These are phyloP conservation scores for Gephyroberyx darwinii DNA, from an alignment of 2,797 vertebrate species.

Conservation along the genomic window DNA sequence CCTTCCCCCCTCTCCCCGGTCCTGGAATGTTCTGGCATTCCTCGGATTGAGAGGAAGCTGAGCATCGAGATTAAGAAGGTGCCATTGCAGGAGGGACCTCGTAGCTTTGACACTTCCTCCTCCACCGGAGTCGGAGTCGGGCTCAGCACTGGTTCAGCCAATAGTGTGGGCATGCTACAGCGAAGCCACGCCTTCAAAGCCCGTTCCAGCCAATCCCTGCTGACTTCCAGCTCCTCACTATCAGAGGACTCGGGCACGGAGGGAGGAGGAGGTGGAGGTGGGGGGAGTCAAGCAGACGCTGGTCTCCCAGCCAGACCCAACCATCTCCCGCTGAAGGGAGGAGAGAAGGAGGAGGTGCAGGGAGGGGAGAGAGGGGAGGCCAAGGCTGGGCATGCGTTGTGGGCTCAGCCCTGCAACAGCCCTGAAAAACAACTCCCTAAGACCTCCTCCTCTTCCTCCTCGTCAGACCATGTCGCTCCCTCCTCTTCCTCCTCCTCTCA, in stretches of 20 bases:
- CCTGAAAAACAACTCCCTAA: constrained; percentile 72
- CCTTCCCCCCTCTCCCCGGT: constrained; percentile 74
- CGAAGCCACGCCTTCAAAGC: constrained; percentile 91
- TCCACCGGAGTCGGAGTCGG: constrained; percentile 50
- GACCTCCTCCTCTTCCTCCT: constrained; percentile 73
- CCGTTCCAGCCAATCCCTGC: constrained; percentile 77
- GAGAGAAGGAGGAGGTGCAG: constrained; percentile 61
- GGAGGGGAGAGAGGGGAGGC: constrained; percentile 81
- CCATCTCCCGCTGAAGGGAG: constrained; percentile 87
- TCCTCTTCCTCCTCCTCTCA: constrained; percentile 74
- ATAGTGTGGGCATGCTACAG: constrained; percentile 79
- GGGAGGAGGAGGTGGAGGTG: constrained; percentile 70
- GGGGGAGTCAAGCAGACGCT: constrained; percentile 64
- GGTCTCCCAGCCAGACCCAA: constrained; percentile 85
- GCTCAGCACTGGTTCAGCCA: constrained; percentile 29
- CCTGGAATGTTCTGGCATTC: constrained; percentile 77
- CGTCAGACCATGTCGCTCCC: constrained; percentile 75
- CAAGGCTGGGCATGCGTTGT: constrained; percentile 81
- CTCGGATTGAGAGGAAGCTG: constrained; percentile 90
- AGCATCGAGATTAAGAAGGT: constrained; percentile 98
- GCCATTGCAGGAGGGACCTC: constrained; percentile 92
- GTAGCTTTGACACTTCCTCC: constrained; percentile 88
- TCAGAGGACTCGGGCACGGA: constrained; percentile 85
- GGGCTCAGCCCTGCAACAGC: constrained; percentile 76
- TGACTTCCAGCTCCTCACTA: constrained; percentile 80